Evolutionary conservation across 2,113 vertebrate species (phyloP), one percentile per base, ranked within the genome.

Genomic region (Eleginops maclovinus): DNA sequence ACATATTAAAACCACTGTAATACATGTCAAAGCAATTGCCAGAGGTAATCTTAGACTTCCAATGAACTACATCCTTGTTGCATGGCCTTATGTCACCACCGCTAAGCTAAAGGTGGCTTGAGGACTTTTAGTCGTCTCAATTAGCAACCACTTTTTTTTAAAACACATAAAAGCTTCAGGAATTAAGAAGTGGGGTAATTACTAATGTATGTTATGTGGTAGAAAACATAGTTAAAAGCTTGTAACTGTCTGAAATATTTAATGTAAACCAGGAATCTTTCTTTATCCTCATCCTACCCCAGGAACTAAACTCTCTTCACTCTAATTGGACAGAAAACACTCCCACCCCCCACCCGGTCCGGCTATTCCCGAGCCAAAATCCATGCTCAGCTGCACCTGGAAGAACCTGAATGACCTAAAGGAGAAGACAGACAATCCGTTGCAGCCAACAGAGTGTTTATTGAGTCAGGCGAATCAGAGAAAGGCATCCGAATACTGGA

Each of bases 361-460:
- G 11, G 4, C 36, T 16, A 0, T 9, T 40, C 63, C 46, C n/a
- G 12, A 44, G 51, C 31, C 43, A 3, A 50, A 12, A 59, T 72
- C 50, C 36, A 1, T 51, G 69, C 46, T 67, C 15, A 19, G 21
- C 19, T 46, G 10, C 62, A 56, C 46, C 66, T 68, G 69, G 82
- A 9, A 63, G 54, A 86, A 83, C 83, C 78, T 58, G 85, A 84
- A 72, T 81, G 24, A 81, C 36, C 56, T 70, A 21, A 1, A 43
- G 21, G 19, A 4, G n/a, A 26, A 51, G 11, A 67, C 4, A 22
- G 3, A 73, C 44, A 66, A 50, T 53, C 51, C 0, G 36, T 71
- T 58, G 40, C 41, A 72, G 53, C 54, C 54, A 36, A 62, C 8
- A 50, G 7, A 47, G 9, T 17, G 65, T 53, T 77, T 61, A 40